Evolutionary conservation across 2,797 vertebrate species (phyloP).

Genomic region (Phyllotis vaccarum): DNA sequence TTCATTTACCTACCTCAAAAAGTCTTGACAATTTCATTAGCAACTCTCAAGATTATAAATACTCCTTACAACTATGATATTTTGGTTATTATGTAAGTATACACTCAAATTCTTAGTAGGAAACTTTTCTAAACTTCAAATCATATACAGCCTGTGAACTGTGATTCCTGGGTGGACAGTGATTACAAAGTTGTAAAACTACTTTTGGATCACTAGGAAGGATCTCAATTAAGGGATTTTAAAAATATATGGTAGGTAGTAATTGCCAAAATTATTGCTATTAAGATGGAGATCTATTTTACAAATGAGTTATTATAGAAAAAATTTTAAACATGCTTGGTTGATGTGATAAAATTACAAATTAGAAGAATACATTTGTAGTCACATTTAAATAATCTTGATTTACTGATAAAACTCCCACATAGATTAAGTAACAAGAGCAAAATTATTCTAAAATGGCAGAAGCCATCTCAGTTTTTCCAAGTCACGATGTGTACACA

Average conservation of each 20-base stretch:
- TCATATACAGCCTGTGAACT: constrained; percentile 38
- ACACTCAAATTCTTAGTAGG: constrained; percentile 38
- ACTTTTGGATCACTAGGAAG: constrained; percentile 30
- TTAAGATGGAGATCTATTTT: constrained; percentile 33
- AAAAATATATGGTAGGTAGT: neutral
- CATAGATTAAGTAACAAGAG: constrained; percentile 44
- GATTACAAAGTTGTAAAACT: constrained; percentile 47
- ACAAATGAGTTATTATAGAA: constrained; percentile 43
- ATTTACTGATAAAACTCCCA: constrained; percentile 42
- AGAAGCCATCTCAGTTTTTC: constrained; percentile 30
- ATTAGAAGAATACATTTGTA: constrained; percentile 46
- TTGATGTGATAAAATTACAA: constrained; percentile 43
- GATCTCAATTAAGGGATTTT: constrained; percentile 48
- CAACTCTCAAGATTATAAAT: constrained; percentile 53
- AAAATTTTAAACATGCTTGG: constrained; percentile 37
- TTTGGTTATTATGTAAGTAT: constrained; percentile 54
- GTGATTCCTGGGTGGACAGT: constrained; percentile 6
- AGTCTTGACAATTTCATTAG: constrained; percentile 48
- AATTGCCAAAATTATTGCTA: constrained; percentile 31
- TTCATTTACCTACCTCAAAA: constrained; percentile 61
- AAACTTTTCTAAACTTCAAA: constrained; percentile 67
- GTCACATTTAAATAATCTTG: constrained; percentile 36
- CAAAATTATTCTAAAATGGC: constrained; percentile 52
- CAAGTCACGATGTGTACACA: neutral
- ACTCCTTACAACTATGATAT: constrained; percentile 33